Evolutionary conservation across 2,888 invertebrate species (phyloP).

Genomic region (Papilio elwesi): DNA sequence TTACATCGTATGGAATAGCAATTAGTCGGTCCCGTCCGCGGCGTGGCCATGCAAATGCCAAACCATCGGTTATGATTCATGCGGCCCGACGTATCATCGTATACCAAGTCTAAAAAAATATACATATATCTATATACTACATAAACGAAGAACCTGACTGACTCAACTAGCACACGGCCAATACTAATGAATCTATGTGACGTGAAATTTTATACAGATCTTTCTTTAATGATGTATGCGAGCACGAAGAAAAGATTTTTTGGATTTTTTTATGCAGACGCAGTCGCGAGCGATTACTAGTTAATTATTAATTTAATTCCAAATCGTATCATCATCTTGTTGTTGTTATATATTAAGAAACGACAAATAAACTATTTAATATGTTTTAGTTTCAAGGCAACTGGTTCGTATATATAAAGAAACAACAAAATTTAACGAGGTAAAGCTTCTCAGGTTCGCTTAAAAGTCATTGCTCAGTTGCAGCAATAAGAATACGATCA

Average conservation of each 20-base stretch:
- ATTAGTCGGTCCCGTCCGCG: slow-evolving; percentile 63
- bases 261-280: background rate
- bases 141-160: background rate
- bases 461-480: slow-evolving; percentile 42
- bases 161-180: background rate
- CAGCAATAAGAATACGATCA: slow-evolving; percentile 43
- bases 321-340: too few species aligned
- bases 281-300: background rate
- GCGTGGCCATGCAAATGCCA: slow-evolving; percentile 70
- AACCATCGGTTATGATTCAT: slow-evolving; percentile 70
- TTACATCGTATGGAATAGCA: slow-evolving; percentile 73
- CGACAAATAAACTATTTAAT: background rate
- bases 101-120: slow-evolving; percentile 56
- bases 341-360: too few species aligned
- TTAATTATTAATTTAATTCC: background rate
- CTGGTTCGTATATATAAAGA: slow-evolving; percentile 32
- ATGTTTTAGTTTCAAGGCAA: slow-evolving; percentile 20
- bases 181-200: too few species aligned
- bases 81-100: slow-evolving; percentile 54
- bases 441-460: slow-evolving; percentile 34
- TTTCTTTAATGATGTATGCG: too few species aligned
- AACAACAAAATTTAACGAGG: slow-evolving; percentile 39
- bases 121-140: slow-evolving; percentile 16
- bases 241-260: background rate
- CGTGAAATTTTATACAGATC: too few species aligned